Evolutionary conservation across 2,113 vertebrate species (phyloP).

Genomic region (Fulmarus glacialis): DNA sequence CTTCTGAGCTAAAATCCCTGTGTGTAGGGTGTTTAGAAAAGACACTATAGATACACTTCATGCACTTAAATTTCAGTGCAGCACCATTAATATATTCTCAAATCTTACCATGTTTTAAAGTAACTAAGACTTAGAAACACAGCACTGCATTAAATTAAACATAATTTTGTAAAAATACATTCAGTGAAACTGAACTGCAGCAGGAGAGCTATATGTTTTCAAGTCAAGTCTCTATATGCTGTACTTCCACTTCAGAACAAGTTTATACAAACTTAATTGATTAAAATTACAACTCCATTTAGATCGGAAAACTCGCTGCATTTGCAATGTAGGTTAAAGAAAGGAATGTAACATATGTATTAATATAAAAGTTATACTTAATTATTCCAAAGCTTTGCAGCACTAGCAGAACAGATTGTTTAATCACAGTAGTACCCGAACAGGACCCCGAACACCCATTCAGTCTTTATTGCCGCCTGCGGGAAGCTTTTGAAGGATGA

Average conservation of each 20-base stretch:
- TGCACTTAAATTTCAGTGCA: neutral
- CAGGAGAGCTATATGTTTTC: neutral
- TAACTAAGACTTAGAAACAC: neutral
- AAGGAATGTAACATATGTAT: neutral
- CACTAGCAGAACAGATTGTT: neutral
- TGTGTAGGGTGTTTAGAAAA: neutral
- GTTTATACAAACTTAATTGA: neutral
- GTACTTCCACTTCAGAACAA: neutral
- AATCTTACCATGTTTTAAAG: neutral
- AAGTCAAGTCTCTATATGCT: neutral
- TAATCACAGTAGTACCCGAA: neutral
- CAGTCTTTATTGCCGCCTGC: neutral
- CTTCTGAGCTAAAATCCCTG: neutral
- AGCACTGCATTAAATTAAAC: neutral
- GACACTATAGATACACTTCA: neutral
- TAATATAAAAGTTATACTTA: neutral
- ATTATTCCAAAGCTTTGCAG: neutral
- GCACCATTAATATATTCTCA: neutral
- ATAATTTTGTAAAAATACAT: neutral
- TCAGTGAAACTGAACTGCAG: neutral
- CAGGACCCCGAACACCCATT: neutral
- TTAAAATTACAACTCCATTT: neutral
- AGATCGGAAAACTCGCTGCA: rapidly evolving
- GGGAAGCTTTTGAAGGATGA: neutral
- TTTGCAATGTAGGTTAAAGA: neutral